Conservation (phyloP, 2,113 vertebrate species). For the Pelodiscus sinensis region DNA sequence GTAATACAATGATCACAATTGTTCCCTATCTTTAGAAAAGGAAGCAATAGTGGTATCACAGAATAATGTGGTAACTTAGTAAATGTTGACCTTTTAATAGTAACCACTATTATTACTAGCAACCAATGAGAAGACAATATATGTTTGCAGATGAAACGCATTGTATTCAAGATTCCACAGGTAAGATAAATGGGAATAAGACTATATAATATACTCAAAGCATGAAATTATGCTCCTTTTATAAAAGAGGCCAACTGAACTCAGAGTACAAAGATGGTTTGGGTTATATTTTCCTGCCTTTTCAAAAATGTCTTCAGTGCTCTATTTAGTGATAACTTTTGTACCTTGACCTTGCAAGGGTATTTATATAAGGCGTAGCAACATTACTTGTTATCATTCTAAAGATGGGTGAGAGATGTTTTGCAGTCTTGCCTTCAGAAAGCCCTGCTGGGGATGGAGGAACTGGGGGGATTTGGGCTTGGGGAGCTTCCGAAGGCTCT, state of each 20-base stretch:
- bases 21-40: background rate
- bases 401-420: background rate
- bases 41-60: background rate
- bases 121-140: background rate
- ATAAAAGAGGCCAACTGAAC: background rate
- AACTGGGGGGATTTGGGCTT: too few relatives aligned
- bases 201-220: background rate
- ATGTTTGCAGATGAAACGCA: background rate
- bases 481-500: too few relatives aligned
- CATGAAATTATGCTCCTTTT: background rate
- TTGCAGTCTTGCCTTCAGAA: too few relatives aligned
- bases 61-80: background rate
- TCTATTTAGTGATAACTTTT: background rate
- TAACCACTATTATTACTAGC: background rate
- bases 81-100: background rate
- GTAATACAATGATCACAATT: background rate
- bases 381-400: background rate
- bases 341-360: background rate
- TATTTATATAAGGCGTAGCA: background rate
- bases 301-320: background rate
- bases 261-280: background rate
- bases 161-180: background rate
- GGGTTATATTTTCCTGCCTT: background rate
- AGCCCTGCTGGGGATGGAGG: too few relatives aligned
- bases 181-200: background rate